phyloP scores from a whole-genome alignment of 2,888 invertebrate genomes.

The Clitarchus hookeri region DNA sequence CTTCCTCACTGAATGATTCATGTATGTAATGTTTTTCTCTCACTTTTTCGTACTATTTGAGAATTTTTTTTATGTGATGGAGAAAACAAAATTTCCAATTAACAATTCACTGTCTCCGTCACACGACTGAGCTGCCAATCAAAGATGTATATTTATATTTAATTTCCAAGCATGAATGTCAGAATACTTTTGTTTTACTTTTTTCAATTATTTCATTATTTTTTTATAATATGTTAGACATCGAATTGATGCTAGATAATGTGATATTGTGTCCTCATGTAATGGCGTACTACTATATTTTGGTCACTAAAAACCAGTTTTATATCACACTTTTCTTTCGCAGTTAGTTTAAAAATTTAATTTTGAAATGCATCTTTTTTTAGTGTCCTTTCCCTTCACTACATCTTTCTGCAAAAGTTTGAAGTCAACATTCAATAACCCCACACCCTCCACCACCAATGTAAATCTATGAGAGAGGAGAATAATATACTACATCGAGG shows the following conservation, averaged over 20 bases:
- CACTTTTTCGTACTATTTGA: slow-evolving; percentile 10
- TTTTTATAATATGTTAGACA: slow-evolving; percentile 11
- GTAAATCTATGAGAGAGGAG: no score
- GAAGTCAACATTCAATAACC: no score
- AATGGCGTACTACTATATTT: neutral
- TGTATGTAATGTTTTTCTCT: neutral
- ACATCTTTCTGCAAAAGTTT: no score
- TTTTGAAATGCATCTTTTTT: neutral
- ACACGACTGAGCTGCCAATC: neutral
- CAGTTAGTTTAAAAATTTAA: neutral
- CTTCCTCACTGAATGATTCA: no score
- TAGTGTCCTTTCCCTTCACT: no score
- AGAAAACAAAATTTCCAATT: slow-evolving; percentile 11
- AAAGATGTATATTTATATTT: slow-evolving; percentile 22
- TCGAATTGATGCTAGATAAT: slow-evolving; percentile 15
- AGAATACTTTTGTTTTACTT: neutral
- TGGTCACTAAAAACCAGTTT: slow-evolving; percentile 17
- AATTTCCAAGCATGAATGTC: neutral
- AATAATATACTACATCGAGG: no score
- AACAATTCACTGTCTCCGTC: neutral
- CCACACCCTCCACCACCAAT: no score
- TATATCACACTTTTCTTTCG: neutral
- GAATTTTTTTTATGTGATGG: neutral
- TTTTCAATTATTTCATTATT: slow-evolving; percentile 9
- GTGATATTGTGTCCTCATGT: slow-evolving; percentile 10